Evolutionary conservation across 2,797 vertebrate species (phyloP).

Genomic region (Thamnophis elegans): DNA sequence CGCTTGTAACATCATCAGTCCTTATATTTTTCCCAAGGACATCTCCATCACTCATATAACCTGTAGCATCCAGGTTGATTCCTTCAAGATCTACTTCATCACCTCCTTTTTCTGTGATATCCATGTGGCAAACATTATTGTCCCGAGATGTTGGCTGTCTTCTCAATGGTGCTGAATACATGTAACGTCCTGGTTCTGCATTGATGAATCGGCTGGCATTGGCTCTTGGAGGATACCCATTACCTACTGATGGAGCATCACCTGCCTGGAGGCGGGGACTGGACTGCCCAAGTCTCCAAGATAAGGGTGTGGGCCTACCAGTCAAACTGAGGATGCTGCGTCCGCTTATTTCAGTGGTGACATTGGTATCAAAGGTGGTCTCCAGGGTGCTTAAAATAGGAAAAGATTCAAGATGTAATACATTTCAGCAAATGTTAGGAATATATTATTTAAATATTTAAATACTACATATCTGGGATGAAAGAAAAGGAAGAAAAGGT

Average conservation of each 20-base stretch:
- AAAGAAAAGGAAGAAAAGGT: neutral
- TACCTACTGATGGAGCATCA: conserved; percentile 81
- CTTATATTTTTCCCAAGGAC: conserved; percentile 91
- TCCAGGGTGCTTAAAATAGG: conserved; percentile 83
- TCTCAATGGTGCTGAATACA: conserved; percentile 84
- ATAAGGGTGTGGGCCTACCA: conserved; percentile 75
- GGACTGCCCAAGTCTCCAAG: conserved; percentile 82
- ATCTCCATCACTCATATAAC: conserved; percentile 97
- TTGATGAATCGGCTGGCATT: conserved; percentile 74
- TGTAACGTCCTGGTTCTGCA: conserved; percentile 76
- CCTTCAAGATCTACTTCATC: conserved; percentile 81
- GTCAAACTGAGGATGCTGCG: conserved; percentile 86
- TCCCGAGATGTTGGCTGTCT: conserved; percentile 82
- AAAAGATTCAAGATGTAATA: fast-evolving
- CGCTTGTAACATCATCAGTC: conserved; percentile 88
- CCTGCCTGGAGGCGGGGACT: conserved; percentile 87
- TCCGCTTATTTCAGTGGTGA: conserved; percentile 82
- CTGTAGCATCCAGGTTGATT: conserved; percentile 84
- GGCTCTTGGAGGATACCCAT: conserved; percentile 76
- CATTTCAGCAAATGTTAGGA: fast-evolving
- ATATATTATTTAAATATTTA: fast-evolving
- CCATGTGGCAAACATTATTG: conserved; percentile 70
- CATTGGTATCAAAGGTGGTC: conserved; percentile 86
- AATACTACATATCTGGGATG: fast-evolving
- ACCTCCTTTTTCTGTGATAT: conserved; percentile 74